Evolutionary conservation across 1,140 invertebrate species (phyloP).

Genomic region (Lanistes nyassanus): DNA sequence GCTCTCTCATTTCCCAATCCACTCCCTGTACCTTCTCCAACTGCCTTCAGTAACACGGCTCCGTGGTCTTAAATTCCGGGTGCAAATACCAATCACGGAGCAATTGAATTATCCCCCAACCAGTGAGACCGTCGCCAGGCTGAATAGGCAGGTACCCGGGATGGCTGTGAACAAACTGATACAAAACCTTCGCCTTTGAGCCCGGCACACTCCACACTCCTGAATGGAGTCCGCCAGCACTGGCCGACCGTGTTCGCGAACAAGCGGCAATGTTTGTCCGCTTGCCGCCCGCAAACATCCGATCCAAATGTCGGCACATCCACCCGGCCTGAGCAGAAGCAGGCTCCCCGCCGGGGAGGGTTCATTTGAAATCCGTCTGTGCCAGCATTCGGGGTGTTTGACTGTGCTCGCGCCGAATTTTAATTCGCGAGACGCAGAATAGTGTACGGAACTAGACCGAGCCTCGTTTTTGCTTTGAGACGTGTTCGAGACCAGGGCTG

Average conservation of each 20-base stretch:
- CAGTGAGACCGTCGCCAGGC: neutral
- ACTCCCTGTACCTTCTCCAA: neutral
- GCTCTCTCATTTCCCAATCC: no score
- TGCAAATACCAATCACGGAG: constrained; percentile 8
- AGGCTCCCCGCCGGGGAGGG: no score
- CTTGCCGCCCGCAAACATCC: neutral
- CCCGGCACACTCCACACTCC: neutral
- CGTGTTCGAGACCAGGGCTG: no score
- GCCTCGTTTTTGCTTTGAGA: no score
- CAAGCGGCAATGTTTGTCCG: constrained; percentile 6
- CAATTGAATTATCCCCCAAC: constrained; percentile 4
- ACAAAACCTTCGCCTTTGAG: constrained; percentile 7
- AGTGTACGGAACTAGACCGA: no score
- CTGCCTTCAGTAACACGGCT: neutral
- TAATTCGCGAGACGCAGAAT: no score
- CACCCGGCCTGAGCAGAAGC: no score
- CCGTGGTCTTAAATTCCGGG: constrained; percentile 3
- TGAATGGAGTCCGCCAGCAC: constrained; percentile 1
- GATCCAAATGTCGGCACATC: neutral
- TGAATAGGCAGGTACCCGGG: constrained; percentile 2
- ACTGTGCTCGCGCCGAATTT: no score
- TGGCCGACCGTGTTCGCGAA: constrained; percentile 6
- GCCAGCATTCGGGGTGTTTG: no score
- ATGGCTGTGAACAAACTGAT: constrained; percentile 7
- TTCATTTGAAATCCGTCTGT: no score